These are phyloP conservation scores for Amiota communis DNA, from an alignment of 2,888 invertebrate genomes.

Conservation along the genomic window DNA sequence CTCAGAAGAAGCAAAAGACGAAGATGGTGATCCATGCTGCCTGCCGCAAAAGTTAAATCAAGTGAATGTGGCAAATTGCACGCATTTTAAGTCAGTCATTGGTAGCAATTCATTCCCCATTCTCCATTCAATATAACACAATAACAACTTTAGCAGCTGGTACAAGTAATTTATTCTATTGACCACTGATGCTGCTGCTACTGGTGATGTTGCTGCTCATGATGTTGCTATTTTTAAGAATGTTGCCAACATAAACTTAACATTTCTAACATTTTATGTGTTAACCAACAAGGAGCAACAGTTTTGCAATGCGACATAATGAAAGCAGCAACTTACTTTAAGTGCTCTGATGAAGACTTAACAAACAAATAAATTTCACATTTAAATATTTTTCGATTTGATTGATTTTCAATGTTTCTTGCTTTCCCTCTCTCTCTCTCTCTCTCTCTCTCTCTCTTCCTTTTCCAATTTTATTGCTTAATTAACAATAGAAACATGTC, in stretches of 20 bases:
- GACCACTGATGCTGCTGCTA: background rate
- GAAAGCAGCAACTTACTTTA: slow-evolving; percentile 13
- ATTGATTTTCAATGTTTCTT: slow-evolving; percentile 7
- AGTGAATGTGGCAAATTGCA: slow-evolving; percentile 49
- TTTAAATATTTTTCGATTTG: slow-evolving; percentile 18
- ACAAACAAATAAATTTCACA: background rate
- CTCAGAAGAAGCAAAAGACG: no score
- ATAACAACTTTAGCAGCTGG: slow-evolving; percentile 1
- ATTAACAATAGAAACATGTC: background rate
- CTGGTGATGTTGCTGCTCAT: background rate
- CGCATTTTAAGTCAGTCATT: slow-evolving; percentile 15
- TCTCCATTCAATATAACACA: slow-evolving; percentile 4
- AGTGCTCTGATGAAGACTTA: background rate
- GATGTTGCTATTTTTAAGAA: slow-evolving; percentile 13
- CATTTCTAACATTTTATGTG: slow-evolving; percentile 28
- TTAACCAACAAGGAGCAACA: background rate
- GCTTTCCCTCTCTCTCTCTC: background rate
- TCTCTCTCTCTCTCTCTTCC: background rate
- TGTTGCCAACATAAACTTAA: slow-evolving; percentile 36
- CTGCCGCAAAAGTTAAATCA: slow-evolving; percentile 5
- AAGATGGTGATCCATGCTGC: background rate
- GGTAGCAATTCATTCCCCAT: background rate
- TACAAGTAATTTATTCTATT: slow-evolving; percentile 37
- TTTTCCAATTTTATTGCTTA: background rate
- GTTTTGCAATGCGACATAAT: slow-evolving; percentile 16